Evolutionary conservation across 2,113 vertebrate genomes (phyloP).

Genomic region (Mesembrinibis cayennensis): DNA sequence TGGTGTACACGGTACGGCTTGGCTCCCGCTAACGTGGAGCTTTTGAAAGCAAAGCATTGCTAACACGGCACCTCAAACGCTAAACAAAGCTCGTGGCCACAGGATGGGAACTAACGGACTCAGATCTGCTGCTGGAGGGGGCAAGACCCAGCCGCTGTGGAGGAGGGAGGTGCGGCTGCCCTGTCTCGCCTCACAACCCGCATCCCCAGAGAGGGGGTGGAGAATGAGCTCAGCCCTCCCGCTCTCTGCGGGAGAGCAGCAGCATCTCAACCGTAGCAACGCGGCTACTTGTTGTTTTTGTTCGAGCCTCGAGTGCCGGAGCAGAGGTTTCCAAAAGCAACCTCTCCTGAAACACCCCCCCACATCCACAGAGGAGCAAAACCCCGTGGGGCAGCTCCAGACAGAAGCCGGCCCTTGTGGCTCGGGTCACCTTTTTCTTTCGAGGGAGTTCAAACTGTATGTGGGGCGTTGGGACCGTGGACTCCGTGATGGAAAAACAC

Average conservation of each 20-base stretch:
- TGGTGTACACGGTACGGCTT: fast-evolving
- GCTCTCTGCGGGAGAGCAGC: background rate
- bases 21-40: fast-evolving
- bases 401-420: background rate
- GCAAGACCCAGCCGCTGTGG: fast-evolving
- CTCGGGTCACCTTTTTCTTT: background rate
- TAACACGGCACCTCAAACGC: background rate
- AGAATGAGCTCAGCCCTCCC: constrained; percentile 5
- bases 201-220: constrained; percentile 11
- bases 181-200: fast-evolving
- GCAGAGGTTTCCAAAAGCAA: background rate
- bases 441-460: background rate
- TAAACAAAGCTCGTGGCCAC: background rate
- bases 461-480: background rate
- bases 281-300: background rate
- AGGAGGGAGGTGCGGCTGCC: background rate
- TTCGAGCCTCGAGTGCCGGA: background rate
- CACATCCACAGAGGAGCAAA: fast-evolving
- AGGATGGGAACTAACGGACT: background rate
- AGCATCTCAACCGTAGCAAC: background rate
- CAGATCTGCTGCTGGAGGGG: background rate
- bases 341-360: background rate
- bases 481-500: constrained; percentile 47
- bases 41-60: background rate
- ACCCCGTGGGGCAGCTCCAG: fast-evolving